These are phyloP conservation scores for Steinernema feltiae DNA, from an alignment of 1,140 invertebrate genomes.

Conservation along the genomic window DNA sequence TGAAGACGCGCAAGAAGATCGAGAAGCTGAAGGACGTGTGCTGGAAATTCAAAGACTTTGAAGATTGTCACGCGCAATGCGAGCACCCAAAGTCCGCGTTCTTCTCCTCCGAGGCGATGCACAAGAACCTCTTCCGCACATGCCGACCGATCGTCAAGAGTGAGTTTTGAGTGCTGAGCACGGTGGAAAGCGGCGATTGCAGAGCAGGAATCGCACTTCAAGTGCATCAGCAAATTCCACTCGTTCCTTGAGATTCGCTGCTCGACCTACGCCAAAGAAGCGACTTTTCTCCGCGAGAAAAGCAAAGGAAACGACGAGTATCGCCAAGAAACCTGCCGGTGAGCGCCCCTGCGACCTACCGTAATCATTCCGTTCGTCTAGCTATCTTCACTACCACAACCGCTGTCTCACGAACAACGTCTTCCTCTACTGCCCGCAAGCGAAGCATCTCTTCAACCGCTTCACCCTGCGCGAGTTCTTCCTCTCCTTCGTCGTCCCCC, in stretches of 20 bases:
- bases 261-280: slow-evolving; percentile 38
- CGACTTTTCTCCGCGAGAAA: slow-evolving; percentile 18
- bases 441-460: slow-evolving; percentile 38
- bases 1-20: background rate
- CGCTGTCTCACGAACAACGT: slow-evolving; percentile 37
- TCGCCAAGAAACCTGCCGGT: slow-evolving; percentile 22
- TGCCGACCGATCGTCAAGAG: background rate
- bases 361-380: slow-evolving; percentile 5
- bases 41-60: background rate
- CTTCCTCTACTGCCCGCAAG: slow-evolving; percentile 37
- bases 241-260: slow-evolving; percentile 39
- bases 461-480: slow-evolving; percentile 41
- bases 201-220: slow-evolving; percentile 31
- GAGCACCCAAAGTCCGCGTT: background rate
- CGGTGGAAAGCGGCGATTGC: too few species aligned
- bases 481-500: slow-evolving; percentile 36
- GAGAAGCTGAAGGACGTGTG: background rate
- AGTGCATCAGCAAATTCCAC: slow-evolving; percentile 37
- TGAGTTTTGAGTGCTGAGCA: too few species aligned
- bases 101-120: background rate
- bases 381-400: slow-evolving; percentile 35
- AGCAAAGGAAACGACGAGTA: slow-evolving; percentile 21
- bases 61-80: background rate
- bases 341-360: background rate
- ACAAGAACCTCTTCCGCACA: background rate